Conservation (phyloP, 1,140 invertebrate species). For the Cherax destructor region DNA sequence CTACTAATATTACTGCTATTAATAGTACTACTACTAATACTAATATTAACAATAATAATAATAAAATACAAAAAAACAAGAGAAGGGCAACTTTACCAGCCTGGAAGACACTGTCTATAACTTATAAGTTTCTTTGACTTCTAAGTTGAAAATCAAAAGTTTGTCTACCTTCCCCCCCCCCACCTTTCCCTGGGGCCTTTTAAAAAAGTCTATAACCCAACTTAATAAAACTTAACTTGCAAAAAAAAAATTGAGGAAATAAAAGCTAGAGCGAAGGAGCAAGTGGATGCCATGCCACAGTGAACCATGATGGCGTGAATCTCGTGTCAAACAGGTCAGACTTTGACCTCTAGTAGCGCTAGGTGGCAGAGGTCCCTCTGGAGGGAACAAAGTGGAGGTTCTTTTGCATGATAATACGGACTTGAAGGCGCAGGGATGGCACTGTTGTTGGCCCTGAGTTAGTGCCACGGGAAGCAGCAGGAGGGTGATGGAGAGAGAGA, state of each 20-base stretch:
- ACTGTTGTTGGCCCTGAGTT: constrained; percentile 53
- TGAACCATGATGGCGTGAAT: not conserved
- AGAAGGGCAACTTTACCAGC: not conserved
- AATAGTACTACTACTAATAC: too few relatives aligned
- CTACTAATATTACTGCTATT: too few relatives aligned
- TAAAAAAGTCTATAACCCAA: constrained; percentile 56
- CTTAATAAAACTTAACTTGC: constrained; percentile 53
- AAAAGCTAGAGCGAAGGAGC: not conserved
- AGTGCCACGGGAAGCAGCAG: constrained; percentile 53
- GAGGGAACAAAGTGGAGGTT: constrained; percentile 53
- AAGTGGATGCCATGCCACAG: not conserved
- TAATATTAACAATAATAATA: too few relatives aligned
- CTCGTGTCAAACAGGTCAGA: not conserved
- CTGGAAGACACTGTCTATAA: constrained; percentile 5
- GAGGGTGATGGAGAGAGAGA: not conserved
- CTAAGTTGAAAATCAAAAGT: not conserved
- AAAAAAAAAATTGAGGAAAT: constrained; percentile 3
- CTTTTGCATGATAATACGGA: constrained; percentile 61
- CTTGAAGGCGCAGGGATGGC: constrained; percentile 51
- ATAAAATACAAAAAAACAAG: too few relatives aligned
- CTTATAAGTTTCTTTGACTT: constrained; percentile 9
- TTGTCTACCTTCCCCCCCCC: not conserved
- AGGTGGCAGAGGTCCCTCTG: constrained; percentile 30
- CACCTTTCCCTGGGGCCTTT: not conserved
- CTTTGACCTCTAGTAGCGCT: constrained; percentile 14